Base-by-base conservation (phyloP, 1,140 invertebrate genomes). In the Matsumurasca onukii region DNA sequence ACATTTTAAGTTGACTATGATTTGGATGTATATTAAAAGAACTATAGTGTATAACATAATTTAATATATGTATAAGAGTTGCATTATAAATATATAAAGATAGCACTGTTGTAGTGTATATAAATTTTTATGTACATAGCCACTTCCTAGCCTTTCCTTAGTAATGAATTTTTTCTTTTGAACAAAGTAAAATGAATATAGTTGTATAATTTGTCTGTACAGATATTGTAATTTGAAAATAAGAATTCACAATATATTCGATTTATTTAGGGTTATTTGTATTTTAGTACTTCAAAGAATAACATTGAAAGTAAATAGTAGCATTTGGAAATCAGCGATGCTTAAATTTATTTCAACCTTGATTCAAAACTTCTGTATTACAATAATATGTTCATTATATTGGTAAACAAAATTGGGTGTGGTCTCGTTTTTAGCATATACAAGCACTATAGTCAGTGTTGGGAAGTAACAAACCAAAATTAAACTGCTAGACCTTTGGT, bases 211-310 rank as follows among this genome's bases (percentile, higher is more conserved):
- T 65, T 39, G 31, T 31, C 62, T 65, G 62, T 65, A 65, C 62
- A 65, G 39, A 65, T 65, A 65, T 65, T 65, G 62, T 65, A 65
- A 65, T 45, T 45, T 59, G 55, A 59, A 59, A 22, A 65, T 39
- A 65, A 45, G 62, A 65, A 65, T 65, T 65, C 62, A 65, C 62
- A 65, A 65, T 65, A 65, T 65, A 65, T 65, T 65, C 62, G 27
- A 65, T 65, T 65, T 65, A 65, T 65, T 65, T 65, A 65, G 62
- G 62, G 62, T 45, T 65, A 65, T 65, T 65, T 65, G 62, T 65
- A 65, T 65, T 65, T 65, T 65, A 65, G 62, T 65, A 65, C 62
- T 65, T 39, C 39, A 45, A 63, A 63, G 30, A 63, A 39, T 63
- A 45, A 65, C 62, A 65, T 65, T 65, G 62, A 65, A 65, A 65